phyloP scores from a whole-genome alignment of 2,797 vertebrate genomes.

The Rhincodon typus region DNA sequence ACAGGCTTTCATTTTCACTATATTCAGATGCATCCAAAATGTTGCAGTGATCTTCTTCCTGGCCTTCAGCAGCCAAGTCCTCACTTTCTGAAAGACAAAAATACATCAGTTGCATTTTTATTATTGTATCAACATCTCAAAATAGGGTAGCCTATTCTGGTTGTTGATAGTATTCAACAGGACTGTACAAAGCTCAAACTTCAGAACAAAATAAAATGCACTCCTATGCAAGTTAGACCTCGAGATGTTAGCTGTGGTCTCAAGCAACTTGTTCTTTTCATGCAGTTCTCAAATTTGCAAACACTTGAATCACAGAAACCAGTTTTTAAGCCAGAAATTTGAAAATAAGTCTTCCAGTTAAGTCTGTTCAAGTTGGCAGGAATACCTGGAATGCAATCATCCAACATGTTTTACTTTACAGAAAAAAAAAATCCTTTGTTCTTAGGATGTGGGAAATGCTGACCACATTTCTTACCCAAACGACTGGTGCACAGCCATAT shows the following conservation, averaged over 20 bases:
- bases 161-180: not conserved
- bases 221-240: not conserved
- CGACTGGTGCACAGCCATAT: not conserved
- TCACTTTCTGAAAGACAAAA: not conserved
- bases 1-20: constrained; percentile 5
- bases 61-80: not conserved
- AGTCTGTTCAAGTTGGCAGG: not conserved
- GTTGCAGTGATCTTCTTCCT: not conserved
- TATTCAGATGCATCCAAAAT: not conserved
- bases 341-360: not conserved
- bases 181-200: not conserved
- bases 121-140: not conserved
- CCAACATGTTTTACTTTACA: not conserved
- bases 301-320: not conserved
- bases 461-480: not conserved
- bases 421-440: not conserved
- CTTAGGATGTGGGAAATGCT: not conserved
- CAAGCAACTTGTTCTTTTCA: not conserved
- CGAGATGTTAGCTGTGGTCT: not conserved
- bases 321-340: not conserved
- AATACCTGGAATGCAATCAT: not conserved
- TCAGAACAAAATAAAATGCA: not conserved
- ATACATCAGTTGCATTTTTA: not conserved
- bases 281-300: not conserved
- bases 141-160: not conserved